phyloP scores from a whole-genome alignment of 2,797 vertebrate genomes.

The Phalloptychus januarius region DNA sequence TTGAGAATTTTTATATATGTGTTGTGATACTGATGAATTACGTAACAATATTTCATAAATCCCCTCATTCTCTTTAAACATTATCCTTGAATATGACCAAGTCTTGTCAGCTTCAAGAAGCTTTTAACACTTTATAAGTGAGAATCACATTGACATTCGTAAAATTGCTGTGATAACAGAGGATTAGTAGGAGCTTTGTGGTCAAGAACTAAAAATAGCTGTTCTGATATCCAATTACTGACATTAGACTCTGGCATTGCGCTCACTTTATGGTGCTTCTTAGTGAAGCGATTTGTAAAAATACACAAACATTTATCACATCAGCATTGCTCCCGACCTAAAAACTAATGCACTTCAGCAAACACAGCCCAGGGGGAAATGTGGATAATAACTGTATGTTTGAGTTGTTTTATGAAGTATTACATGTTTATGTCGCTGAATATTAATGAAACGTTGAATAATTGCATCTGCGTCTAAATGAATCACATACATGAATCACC shows the following conservation, averaged over 20 bases:
- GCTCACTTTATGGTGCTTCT: slow-evolving; percentile 30
- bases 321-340: slow-evolving; percentile 40
- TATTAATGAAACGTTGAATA: slow-evolving; percentile 75
- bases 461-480: slow-evolving; percentile 59
- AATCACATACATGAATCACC: slow-evolving; percentile 71
- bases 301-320: slow-evolving; percentile 57
- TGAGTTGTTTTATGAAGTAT: slow-evolving; percentile 70
- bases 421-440: slow-evolving; percentile 75
- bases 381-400: slow-evolving; percentile 62
- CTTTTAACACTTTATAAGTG: slow-evolving; percentile 14
- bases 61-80: slow-evolving; percentile 8
- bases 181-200: slow-evolving; percentile 16
- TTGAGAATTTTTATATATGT: background rate
- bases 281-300: slow-evolving; percentile 57
- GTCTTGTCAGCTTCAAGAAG: slow-evolving; percentile 3
- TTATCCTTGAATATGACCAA: slow-evolving; percentile 9
- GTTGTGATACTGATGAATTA: background rate
- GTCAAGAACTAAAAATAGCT: slow-evolving; percentile 42
- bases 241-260: slow-evolving; percentile 36
- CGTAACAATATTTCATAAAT: slow-evolving; percentile 18
- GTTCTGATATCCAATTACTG: slow-evolving; percentile 39
- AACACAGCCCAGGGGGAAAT: slow-evolving; percentile 55
- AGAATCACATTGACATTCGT: slow-evolving; percentile 37
- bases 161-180: slow-evolving; percentile 25
- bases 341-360: slow-evolving; percentile 59